Evolutionary conservation across 2,888 invertebrate genomes (phyloP), one percentile per base, ranked within the genome.

Genomic region (Callosobruchus maculatus): DNA sequence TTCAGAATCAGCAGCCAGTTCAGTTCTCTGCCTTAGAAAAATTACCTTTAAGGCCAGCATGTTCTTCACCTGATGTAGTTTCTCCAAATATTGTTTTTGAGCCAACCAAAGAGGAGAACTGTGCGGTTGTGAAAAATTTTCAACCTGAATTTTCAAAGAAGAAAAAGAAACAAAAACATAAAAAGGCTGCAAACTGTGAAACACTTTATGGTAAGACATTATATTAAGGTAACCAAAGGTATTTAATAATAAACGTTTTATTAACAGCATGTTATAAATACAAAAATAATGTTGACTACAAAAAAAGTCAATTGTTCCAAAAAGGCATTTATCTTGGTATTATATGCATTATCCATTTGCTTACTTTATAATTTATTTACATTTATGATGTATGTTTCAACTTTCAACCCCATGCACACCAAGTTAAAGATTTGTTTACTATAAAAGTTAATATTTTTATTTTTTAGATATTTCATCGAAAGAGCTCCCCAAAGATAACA

Each of bases 401-500:
- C 5, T 7, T 49, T 13, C 1, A 49, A 49, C 1, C n/a, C n/a
- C n/a, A n/a, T n/a, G n/a, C n/a, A n/a, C n/a, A n/a, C n/a, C n/a
- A n/a, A n/a, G n/a, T n/a, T 1, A 49, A 18, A 13, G 13, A 0
- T 1, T 13, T 49, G 3, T 13, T 49, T 1, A 7, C 13, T 13
- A 1, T 18, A 13, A 49, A 13, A 18, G 3, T 18, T 13, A 49
- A 49, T 49, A 3, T 13, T 7, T 7, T 49, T 13, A 68, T 68
- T 72, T 69, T 68, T 22, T 18, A 72, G 70, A 72, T 22, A 70
- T 74, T 4, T 21, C 31, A 31, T 20, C 49, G 18, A 76, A 76
- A 68, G 30, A 67, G 70, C 13, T 73, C 2, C 81, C 80, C 4
- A n/a, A 18, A 66, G 21, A 70, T 20, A 76, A 76, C 2, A 74